These are phyloP conservation scores for Diplolepis rosae DNA, from an alignment of 2,888 invertebrate genomes.

Conservation along the genomic window DNA sequence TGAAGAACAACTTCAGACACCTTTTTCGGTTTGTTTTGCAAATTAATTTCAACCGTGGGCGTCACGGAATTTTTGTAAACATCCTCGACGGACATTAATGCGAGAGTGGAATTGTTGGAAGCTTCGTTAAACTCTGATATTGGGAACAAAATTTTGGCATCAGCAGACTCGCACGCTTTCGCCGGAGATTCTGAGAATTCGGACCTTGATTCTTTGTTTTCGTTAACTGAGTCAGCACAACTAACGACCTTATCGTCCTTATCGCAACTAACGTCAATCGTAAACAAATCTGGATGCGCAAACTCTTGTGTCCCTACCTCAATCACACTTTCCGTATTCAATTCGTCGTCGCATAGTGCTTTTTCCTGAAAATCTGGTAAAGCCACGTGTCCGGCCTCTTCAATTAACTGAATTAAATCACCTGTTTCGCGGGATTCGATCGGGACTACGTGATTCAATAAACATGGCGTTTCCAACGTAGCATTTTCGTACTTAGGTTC, in stretches of 20 bases:
- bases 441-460: not conserved
- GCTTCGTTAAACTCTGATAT: not conserved
- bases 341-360: constrained; percentile 11
- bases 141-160: not conserved
- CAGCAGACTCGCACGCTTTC: no score
- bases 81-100: no score
- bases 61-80: no score
- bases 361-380: constrained; percentile 40
- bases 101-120: not conserved
- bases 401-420: constrained; percentile 1
- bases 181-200: not conserved
- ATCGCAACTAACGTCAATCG: not conserved
- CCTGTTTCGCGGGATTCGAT: not conserved
- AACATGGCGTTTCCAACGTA: not conserved
- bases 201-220: not conserved
- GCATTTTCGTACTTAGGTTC: not conserved
- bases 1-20: constrained; percentile 4
- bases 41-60: not conserved
- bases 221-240: not conserved
- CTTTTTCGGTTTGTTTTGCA: not conserved
- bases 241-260: not conserved
- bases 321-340: not conserved
- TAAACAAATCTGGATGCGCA: not conserved
- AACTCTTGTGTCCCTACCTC: not conserved
- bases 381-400: constrained; percentile 1